Base-by-base conservation (phyloP, 2,113 vertebrate species). In the Mesitornis unicolor region DNA sequence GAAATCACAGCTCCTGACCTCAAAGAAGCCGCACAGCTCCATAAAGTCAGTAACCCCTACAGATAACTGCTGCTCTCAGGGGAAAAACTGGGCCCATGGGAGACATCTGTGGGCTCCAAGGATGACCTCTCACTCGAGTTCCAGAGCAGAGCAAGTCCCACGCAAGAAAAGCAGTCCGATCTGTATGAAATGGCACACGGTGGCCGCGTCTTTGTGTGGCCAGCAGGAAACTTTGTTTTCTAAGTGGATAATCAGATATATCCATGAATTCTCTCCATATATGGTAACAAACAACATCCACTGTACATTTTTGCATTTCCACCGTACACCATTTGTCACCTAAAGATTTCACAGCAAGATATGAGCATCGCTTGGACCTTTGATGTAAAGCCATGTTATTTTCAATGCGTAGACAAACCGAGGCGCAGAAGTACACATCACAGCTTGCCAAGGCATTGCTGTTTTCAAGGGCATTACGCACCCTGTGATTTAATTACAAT, bases 171-270 rank as follows among this genome's bases (percentile, higher is more conserved):
- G 15, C 3, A 47, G 13, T 13, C 26, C 0, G 2, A 10, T 17
- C 4, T 9, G 31, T 7, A 6, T 9, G 21, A 53, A 64, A 28
- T 1, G 24, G 25, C 35, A 40, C n/a, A n/a, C n/a, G n/a, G n/a
- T n/a, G n/a, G n/a, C n/a, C n/a, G n/a, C n/a, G n/a, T 31, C 9
- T 64, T 16, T 40, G 8, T 0, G 0, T 12, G 47, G 31, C 51
- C 45, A 92, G 35, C 9, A 63, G 67, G n/a, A 95, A 81, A 88
- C 1, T 5, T n/a, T 60, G n/a, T 0, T 0, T 8, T 71, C 60
- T 70, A 15, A 60, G 33, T n/a, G 43, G 15, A 36, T 38, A 85
- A 68, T 42, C 33, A 68, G 26, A 81, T 35, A 11, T 7, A 64
- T 9, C 51, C 59, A 47, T 45, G 50, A 48, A 8, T 18, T 28